Conservation (phyloP, 2,113 vertebrate genomes). For the Serinus canaria region DNA sequence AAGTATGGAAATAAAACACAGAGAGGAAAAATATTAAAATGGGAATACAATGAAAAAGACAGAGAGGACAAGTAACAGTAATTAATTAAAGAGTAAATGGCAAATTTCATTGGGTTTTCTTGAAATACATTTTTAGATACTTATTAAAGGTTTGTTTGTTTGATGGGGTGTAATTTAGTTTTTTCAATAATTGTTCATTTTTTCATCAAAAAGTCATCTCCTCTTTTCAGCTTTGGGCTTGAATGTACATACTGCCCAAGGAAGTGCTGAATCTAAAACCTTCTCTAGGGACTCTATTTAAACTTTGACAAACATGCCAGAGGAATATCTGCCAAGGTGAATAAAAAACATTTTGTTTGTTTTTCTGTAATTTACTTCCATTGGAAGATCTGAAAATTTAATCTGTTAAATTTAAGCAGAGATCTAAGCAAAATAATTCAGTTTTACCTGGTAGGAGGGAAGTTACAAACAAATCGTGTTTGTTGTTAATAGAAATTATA, state of each 20-base stretch:
- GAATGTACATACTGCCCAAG: not conserved
- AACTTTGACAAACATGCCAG: not conserved
- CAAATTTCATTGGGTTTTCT: not conserved
- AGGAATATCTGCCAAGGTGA: not conserved
- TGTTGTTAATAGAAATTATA: not conserved
- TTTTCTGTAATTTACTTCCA: not conserved
- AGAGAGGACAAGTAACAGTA: not conserved
- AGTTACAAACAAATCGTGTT: not conserved
- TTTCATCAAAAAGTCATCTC: not conserved
- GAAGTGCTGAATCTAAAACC: not conserved
- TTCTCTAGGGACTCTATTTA: not conserved
- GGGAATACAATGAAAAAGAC: not conserved
- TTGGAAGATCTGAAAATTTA: not conserved
- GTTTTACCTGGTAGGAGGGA: not conserved
- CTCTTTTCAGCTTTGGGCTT: not conserved
- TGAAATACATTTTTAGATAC: not conserved
- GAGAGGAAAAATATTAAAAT: not conserved
- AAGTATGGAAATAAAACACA: not conserved
- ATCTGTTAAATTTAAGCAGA: not conserved
- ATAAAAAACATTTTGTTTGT: not conserved
- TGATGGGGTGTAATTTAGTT: fast-evolving
- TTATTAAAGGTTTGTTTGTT: not conserved
- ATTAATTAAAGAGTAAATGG: not conserved
- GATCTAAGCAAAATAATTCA: not conserved
- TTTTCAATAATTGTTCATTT: not conserved